Evolutionary conservation across 2,797 vertebrate species (phyloP), one percentile per base, ranked within the genome.

Genomic region (Oophaga sylvatica): DNA sequence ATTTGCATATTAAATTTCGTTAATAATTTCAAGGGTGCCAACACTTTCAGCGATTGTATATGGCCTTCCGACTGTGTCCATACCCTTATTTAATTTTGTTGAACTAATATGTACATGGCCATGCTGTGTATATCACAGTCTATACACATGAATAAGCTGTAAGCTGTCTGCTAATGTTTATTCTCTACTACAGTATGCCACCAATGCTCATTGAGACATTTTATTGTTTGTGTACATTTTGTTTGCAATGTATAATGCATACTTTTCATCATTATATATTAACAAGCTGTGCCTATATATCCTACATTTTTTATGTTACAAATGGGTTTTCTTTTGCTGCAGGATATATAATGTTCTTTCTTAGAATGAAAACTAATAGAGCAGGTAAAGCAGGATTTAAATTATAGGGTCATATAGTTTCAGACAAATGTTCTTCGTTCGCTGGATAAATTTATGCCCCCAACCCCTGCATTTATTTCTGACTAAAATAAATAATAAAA

Each of bases 261-360:
- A 26, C 20, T n/a, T 26, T 59, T 73, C 56, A 83, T 19, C 68
- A 84, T 63, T 84, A 76, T 63, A 31, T 45, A 75, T 76, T 84
- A 76, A 63, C 59, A 59, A 5, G 56, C 56, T 75, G 5, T 77
- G 70, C 53, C 83, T 63, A 73, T 84, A 84, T 75, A 84, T 63
- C 35, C 59, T 84, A 60, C 35, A 84, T 77, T 63, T 84, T 65
- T 63, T 84, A 84, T 84, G n/a, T 63, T 77, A 45, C 59, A 84
- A 77, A 76, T 84, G 83, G 59, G 83, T 48, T 84, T 84, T 63
- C 59, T 48, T 77, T 22, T 76, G 35, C 83, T 29, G 16, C 59
- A 62, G 59, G 9, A 76, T 75, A 76, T 59, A 65, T 84, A 84
- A 77, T 76, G 22, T 60, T 48, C 63, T 63, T 77, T 77, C 35